Evolutionary conservation across 2,888 invertebrate genomes (phyloP), one percentile per base, ranked within the genome.

Genomic region (Dioctria rufipes): DNA sequence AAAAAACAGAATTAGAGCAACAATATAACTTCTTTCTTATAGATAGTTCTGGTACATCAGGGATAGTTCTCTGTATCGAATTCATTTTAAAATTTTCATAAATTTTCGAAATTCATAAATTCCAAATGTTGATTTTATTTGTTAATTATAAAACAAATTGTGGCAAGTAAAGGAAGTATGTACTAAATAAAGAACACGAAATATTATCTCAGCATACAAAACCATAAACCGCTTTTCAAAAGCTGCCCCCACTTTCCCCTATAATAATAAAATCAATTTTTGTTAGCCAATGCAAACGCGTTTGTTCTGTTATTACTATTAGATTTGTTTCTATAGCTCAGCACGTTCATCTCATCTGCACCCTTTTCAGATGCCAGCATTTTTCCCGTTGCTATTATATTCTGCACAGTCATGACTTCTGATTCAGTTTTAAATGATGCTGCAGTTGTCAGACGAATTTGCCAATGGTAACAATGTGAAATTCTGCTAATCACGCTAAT

Each of bases 401-500:
- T 73, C 60, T 40, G 73, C 73, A 40, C 54, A 60, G 58, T 73
- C 73, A 73, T 73, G 40, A 73, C 58, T 58, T 37, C 60, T 73
- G 73, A 58, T 73, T 73, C 73, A 58, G 60, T 73, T 73, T 73
- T 60, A 73, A 73, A 58, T 73, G 54, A 73, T 60, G 40, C 73
- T 73, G 73, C 60, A 73, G 58, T 40, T 73, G 73, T 73, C 73
- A 42, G 11, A 25, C 13, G 42, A 42, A 58, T 73, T 60, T 37
- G 58, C n/a, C 25, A 54, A n/a, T 8, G 54, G 43, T 46, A 67
- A 46, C 60, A 43, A 73, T 73, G 13, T 42, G 73, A 73, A 73
- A 73, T 73, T 73, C 58, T 73, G 73, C 73, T 73, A 73, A 73
- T 73, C 73, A 73, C 73, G 73, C 60, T 73, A 73, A 73, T 73